Base-by-base conservation (phyloP, 2,888 invertebrate genomes). In the Tridacna crocea region DNA sequence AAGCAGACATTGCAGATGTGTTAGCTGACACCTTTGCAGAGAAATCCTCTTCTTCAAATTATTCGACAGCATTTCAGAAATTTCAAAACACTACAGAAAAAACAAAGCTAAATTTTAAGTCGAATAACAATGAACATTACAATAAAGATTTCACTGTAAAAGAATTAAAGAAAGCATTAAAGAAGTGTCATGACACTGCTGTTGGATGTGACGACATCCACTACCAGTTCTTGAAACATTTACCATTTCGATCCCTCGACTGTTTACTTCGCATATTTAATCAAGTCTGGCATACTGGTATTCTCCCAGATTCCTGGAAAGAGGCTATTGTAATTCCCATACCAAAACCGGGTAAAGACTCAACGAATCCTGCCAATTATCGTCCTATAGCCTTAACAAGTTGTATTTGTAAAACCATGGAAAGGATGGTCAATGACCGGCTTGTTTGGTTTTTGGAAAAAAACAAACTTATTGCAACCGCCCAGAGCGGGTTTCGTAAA, bases 401-500 rank as follows among this genome's bases (percentile, higher is more conserved):
- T 36, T 36, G 36, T 36, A 36, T 36, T 36, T 36, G 36, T 36
- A 36, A 36, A 36, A 36, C 36, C 8, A 36, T 36, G 36, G 36
- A 36, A 36, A 36, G 36, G 8, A 36, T 36, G 36, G 36, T 36
- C 2, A 89, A 87, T 66, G 63, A 36, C 77, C 36, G 36, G 3
- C 36, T 36, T 4, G 36, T 36, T 36, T 36, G 36, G 36, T 36
- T 36, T 36, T 36, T 90, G 6, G 87, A 89, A 61, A 63, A 79
- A 10, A 75, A 86, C 26, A 72, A 79, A 36, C 77, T 86, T 6
- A 55, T 88, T 15, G 58, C 89, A 8, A 55, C 61, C 1, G 24
- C 46, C 26, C 89, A 89, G 66, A 76, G 82, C 66, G 81, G 87
- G 0, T 88, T 88, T 68, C 27, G 86, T 27, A 36, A 80, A 22